Base-by-base conservation (phyloP, 2,888 invertebrate species). In the Cephalotes varians region DNA sequence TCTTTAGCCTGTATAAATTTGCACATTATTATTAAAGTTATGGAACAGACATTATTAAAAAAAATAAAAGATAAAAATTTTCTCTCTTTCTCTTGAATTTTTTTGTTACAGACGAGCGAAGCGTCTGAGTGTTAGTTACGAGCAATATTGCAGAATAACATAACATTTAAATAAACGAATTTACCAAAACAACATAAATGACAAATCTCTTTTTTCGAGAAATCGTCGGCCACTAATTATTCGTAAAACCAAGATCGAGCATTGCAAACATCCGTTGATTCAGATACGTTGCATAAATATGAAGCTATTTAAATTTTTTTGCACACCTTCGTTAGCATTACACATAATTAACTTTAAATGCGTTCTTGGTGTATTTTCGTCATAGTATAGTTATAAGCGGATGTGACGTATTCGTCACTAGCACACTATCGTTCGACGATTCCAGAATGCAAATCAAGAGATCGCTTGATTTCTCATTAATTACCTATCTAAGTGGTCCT, bases 401-500 rank as follows among this genome's bases (percentile, higher is more conserved):
- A 67, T 77, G 65, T 65, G 54, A 69, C 51, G 67, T 21, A 40
- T 21, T 64, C 64, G 31, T 25, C 15, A 31, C 44, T 79, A 40
- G 73, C 60, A 47, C n/a, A n/a, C n/a, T 37, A 62, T 49, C 60
- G 44, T 21, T 37, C 37, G 28, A n/a, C 67, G 28, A 15, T 67
- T 54, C 54, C 28, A 37, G 25, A 25, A 67, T 25, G 37, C 15
- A 28, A 51, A 74, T 64, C 49, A 49, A 15, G 21, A n/a, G 9
- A 40, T 28, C 40, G 44, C 31, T 56, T 51, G 71, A 79, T 84
- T 84, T 81, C 71, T 56, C 82, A 76, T 86, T 88, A 88, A 88
- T 87, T 85, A 82, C 21, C 82, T 77, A 82, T 28, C 82, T 77
- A 82, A 88, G 82, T 81, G 84, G 74, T 81, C 58, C 60, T 69